Percentiles rank a stretch among this genome's conserved stretches.
These are phyloP conservation scores for Conus canariensis DNA, from an alignment of 2,888 invertebrate genomes.

Conservation along the genomic window DNA sequence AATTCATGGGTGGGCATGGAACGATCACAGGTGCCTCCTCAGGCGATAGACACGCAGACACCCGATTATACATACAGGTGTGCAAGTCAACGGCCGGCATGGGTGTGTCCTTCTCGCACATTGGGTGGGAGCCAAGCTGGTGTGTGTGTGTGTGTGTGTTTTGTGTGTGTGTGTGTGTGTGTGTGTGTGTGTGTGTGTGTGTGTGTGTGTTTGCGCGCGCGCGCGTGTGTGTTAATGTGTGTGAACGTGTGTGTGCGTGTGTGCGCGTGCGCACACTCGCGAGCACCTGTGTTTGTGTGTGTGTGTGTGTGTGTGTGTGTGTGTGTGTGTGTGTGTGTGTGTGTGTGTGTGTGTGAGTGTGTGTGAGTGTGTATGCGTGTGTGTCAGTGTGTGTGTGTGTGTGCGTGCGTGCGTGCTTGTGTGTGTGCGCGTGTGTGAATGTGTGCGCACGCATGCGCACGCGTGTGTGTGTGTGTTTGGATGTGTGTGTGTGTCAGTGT, in stretches of 20 bases:
- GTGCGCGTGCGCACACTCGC: background rate
- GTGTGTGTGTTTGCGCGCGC: background rate
- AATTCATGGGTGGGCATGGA: background rate
- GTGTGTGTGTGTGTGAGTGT: slow-evolving; percentile 1
- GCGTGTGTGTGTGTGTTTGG: background rate
- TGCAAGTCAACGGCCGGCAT: no score
- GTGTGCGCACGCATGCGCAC: background rate
- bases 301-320: slow-evolving; percentile 1
- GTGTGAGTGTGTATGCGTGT: background rate
- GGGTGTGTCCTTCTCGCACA: no score
- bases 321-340: slow-evolving; percentile 5
- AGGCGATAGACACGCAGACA: no score
- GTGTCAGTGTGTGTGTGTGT: background rate
- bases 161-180: background rate
- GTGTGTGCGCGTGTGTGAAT: background rate
- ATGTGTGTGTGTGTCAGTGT: background rate
- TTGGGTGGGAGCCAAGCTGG: no score
- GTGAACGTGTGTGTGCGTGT: background rate
- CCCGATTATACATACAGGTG: no score
- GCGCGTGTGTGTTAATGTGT: background rate
- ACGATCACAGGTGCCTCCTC: no score
- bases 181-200: slow-evolving; percentile 5
- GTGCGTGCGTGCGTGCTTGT: background rate
- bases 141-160: background rate
- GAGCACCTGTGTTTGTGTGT: background rate